Evolutionary conservation across 2,888 invertebrate species (phyloP), one percentile per base, ranked within the genome.

Genomic region (Drepana falcataria): DNA sequence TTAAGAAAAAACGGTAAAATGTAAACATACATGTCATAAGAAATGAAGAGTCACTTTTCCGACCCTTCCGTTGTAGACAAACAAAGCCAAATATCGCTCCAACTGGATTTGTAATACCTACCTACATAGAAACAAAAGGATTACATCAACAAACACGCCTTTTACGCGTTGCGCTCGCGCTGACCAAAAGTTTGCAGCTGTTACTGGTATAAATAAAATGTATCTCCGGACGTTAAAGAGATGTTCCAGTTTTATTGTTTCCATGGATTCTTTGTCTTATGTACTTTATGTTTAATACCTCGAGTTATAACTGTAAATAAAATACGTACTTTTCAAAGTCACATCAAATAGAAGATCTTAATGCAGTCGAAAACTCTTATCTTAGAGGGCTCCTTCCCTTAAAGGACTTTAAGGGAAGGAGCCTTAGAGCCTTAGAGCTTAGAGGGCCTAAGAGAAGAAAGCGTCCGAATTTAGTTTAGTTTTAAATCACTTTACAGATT

Each of bases 151-250:
- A 86, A 87, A 83, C 84, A 75, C 53, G 57, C 64, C 64, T 59
- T 67, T 73, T 75, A 63, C 63, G 40, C 51, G 70, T 70, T 71
- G 69, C 75, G 77, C 79, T 68, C 78, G 81, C 78, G 84, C 86
- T 90, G 89, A 91, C 90, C 91, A 91, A 87, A 91, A 89, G 91
- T 90, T 90, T 89, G 90, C 91, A 91, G 91, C 91, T 91, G 90
- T 88, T 87, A 62, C 60, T 68, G 61, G 78, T 90, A 90, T 88
- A 88, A 90, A 91, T 91, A 90, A 85, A 84, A 77, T 88, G 88
- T 89, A 88, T 87, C 83, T 86, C 86, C 83, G 87, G 82, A 85
- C 87, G 86, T 83, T 79, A 79, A 81, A 77, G 80, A 81, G 79
- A 79, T 77, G 83, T 75, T 79, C 75, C 73, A 65, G 70, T 83